Conservation (phyloP, 2,797 vertebrate species). For the Sebastolobus altivelis region DNA sequence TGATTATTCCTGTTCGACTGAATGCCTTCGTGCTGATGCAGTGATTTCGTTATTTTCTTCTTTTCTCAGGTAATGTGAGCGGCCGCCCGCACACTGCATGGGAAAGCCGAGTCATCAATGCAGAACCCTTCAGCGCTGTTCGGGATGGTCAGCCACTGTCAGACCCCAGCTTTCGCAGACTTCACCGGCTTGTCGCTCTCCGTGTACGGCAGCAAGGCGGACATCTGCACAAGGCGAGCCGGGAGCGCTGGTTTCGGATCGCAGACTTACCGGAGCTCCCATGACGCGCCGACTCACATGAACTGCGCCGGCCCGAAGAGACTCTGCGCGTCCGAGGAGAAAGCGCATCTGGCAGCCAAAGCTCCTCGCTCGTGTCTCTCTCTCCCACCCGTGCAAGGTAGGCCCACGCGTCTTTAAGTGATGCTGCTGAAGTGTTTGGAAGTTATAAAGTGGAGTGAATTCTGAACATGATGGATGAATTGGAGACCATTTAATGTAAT, state of each 20-base stretch:
- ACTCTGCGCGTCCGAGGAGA: conserved; percentile 65
- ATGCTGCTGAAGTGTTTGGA: background rate
- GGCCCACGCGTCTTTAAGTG: background rate
- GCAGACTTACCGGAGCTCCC: conserved; percentile 72
- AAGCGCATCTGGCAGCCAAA: conserved; percentile 75
- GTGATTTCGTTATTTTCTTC: conserved; percentile 14
- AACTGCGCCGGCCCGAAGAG: conserved; percentile 71
- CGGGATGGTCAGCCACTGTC: conserved; percentile 87
- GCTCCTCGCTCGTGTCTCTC: conserved; percentile 72
- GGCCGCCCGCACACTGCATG: conserved; percentile 49
- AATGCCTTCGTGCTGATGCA: background rate
- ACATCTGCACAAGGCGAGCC: conserved; percentile 77
- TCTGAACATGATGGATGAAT: background rate
- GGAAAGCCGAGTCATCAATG: conserved; percentile 77
- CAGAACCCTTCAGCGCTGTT: conserved; percentile 81
- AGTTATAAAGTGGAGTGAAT: background rate
- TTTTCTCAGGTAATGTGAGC: conserved; percentile 75
- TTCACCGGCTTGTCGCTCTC: conserved; percentile 81
- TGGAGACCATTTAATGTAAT: background rate
- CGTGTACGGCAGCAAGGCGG: conserved; percentile 81
- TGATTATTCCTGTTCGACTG: background rate
- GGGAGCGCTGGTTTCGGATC: conserved; percentile 68
- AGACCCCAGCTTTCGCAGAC: conserved; percentile 79
- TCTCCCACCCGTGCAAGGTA: conserved; percentile 80
- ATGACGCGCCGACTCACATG: conserved; percentile 62